A percentile compares a stretch with the other conserved stretches of the same genome.
Evolutionary conservation across 2,888 invertebrate species (phyloP).

Genomic region (Eucera pruinosa): DNA sequence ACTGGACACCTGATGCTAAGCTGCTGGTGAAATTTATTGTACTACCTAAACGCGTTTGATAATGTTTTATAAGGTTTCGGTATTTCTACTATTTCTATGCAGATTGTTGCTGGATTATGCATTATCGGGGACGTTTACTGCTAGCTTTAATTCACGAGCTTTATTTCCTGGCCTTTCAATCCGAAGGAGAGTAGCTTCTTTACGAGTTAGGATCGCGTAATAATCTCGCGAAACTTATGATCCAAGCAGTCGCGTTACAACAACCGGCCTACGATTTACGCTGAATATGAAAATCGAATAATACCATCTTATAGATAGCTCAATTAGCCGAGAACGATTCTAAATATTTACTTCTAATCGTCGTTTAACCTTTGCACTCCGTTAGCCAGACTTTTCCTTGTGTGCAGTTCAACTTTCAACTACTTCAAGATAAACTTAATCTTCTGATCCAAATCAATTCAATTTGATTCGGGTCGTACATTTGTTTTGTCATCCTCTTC

Average conservation of each 20-base stretch:
- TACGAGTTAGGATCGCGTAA: conserved; percentile 39
- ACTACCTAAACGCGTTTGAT: no score
- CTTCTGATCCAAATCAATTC: no score
- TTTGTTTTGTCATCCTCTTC: no score
- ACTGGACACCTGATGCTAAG: no score
- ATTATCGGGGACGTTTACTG: background rate
- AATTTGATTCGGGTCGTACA: no score
- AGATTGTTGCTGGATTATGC: background rate
- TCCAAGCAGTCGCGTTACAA: conserved; percentile 45
- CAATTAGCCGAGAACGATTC: conserved; percentile 50
- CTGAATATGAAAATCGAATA: conserved; percentile 52
- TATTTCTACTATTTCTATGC: background rate
- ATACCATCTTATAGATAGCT: conserved; percentile 51
- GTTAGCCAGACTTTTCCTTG: no score
- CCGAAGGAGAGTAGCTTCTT: conserved; percentile 39
- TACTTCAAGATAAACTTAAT: no score
- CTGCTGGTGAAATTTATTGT: no score
- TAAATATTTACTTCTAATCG: conserved; percentile 26
- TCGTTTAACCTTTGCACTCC: background rate
- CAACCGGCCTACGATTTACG: conserved; percentile 53
- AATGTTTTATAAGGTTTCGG: no score
- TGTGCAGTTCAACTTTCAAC: background rate
- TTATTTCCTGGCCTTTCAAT: conserved; percentile 31
- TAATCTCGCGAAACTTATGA: conserved; percentile 40
- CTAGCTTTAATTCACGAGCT: conserved; percentile 26